These are phyloP conservation scores for Muntiacus muntjak DNA, from an alignment of 2,113 vertebrate genomes.

Conservation along the genomic window DNA sequence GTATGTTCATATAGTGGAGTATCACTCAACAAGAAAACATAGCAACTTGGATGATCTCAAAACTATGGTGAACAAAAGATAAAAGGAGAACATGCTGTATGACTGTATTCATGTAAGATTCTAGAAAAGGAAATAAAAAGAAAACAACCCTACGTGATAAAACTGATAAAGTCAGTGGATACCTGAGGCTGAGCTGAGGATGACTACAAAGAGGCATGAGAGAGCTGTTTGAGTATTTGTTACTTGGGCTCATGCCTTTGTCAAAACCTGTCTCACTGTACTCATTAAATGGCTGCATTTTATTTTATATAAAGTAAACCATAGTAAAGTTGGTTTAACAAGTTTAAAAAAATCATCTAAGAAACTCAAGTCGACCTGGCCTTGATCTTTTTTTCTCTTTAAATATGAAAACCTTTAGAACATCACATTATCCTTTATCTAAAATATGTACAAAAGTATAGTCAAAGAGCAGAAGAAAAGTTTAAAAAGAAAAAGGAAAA, in stretches of 20 bases:
- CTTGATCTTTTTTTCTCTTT: background rate
- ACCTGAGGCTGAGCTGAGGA: background rate
- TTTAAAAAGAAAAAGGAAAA: background rate
- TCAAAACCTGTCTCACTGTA: background rate
- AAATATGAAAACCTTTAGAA: background rate
- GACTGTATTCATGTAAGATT: background rate
- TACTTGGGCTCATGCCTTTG: background rate
- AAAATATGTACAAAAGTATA: constrained; percentile 35
- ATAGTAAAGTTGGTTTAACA: background rate
- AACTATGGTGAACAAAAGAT: background rate
- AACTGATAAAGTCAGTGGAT: background rate
- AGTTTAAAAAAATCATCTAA: background rate
- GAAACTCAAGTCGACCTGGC: background rate
- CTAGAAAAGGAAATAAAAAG: background rate
- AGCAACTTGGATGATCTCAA: constrained; percentile 17
- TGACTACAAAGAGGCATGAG: background rate
- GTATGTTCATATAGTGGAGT: background rate
- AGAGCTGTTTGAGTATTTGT: background rate
- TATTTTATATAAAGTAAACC: background rate
- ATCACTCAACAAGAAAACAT: background rate
- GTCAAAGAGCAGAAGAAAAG: background rate
- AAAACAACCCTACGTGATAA: background rate
- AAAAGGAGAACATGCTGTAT: background rate
- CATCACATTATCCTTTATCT: background rate
- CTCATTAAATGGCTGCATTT: background rate